A percentile compares a stretch with the other conserved stretches of the same genome.
These are phyloP conservation scores for Plotosus lineatus DNA, from an alignment of 2,113 vertebrate species.

Conservation along the genomic window DNA sequence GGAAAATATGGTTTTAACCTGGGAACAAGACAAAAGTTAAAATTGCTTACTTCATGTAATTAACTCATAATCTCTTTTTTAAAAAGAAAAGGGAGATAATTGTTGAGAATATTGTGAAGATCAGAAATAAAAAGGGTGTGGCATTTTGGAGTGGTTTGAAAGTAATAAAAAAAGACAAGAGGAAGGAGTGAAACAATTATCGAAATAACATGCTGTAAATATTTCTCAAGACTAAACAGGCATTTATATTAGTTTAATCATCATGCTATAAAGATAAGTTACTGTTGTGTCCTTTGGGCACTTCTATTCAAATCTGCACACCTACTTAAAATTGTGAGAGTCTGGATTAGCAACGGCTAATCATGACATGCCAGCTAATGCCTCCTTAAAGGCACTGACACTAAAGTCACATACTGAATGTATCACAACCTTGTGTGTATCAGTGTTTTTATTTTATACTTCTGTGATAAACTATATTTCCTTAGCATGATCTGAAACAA, in stretches of 20 bases:
- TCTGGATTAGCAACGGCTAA: background rate
- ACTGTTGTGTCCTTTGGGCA: background rate
- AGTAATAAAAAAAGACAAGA: background rate
- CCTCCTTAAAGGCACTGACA: background rate
- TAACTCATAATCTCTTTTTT: background rate
- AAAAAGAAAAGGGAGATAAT: background rate
- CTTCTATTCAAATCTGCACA: background rate
- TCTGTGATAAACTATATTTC: background rate
- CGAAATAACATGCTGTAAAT: background rate
- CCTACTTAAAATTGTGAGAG: background rate
- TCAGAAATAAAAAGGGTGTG: background rate
- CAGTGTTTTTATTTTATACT: background rate
- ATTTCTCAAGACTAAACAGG: slow-evolving; percentile 20
- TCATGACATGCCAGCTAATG: background rate
- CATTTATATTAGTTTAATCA: background rate
- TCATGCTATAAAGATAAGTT: too few species aligned
- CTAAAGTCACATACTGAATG: background rate
- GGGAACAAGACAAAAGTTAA: too few species aligned
- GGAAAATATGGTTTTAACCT: too few species aligned
- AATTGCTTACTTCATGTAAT: too few species aligned
- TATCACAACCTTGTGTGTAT: background rate
- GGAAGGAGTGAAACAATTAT: slow-evolving; percentile 2
- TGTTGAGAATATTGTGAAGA: background rate
- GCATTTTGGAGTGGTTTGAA: background rate
- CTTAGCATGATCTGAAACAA: background rate